Percentiles rank a stretch among this genome's conserved stretches.
phyloP scores from a whole-genome alignment of 2,113 vertebrate species.

The Orthonyx spaldingii region DNA sequence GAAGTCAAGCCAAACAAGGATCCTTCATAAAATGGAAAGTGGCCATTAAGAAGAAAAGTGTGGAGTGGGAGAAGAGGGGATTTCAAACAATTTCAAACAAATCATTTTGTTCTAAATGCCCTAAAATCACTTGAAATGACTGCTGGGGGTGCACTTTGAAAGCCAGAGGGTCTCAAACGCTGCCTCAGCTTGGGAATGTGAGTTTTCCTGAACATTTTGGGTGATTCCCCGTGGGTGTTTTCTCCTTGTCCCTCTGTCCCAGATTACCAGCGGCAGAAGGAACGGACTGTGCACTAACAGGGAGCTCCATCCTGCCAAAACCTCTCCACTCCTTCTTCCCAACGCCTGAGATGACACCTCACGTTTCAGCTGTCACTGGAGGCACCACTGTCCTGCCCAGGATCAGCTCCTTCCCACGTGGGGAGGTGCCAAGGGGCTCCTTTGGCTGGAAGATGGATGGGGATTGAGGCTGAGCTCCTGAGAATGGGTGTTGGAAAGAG shows the following conservation, averaged over 20 bases:
- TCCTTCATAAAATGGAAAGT: background rate
- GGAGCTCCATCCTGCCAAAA: background rate
- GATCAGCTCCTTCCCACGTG: background rate
- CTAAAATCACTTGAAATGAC: background rate
- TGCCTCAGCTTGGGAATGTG: background rate
- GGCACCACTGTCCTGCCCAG: background rate
- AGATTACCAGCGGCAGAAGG: conserved; percentile 98
- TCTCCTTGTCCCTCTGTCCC: background rate
- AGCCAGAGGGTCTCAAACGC: background rate
- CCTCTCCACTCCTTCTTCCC: background rate
- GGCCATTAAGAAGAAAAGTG: background rate
- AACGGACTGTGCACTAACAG: conserved; percentile 92
- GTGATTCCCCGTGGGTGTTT: background rate
- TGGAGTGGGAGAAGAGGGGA: background rate
- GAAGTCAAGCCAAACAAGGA: background rate
- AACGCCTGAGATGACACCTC: background rate
- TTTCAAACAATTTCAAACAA: background rate
- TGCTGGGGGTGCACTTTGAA: background rate
- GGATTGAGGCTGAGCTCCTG: background rate
- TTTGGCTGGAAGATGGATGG: background rate
- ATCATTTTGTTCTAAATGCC: background rate
- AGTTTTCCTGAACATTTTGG: background rate
- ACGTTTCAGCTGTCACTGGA: background rate
- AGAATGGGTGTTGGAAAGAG: background rate
- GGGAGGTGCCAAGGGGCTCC: background rate